These are phyloP conservation scores for Drosophila colorata DNA, from an alignment of 2,888 invertebrate species.

Conservation along the genomic window DNA sequence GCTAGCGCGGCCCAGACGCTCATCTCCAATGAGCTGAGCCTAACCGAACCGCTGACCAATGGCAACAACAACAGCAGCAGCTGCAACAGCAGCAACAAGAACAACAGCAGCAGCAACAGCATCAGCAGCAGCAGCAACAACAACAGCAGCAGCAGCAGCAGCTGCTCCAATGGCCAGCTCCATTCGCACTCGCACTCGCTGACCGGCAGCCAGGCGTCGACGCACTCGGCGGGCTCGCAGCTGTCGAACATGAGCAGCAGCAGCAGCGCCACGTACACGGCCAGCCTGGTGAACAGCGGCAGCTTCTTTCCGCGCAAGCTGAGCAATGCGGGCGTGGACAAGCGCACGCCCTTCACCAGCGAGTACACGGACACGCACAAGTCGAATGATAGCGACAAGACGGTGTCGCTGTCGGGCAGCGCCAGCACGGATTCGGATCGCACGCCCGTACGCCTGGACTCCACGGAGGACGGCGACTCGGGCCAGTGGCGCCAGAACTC, in stretches of 20 bases:
- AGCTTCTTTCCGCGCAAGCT: slow-evolving; percentile 86
- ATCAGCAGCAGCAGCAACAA: slow-evolving; percentile 8
- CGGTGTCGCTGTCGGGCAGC: slow-evolving; percentile 90
- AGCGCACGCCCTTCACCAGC: slow-evolving; percentile 80
- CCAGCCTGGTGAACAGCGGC: slow-evolving; percentile 66
- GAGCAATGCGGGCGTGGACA: slow-evolving; percentile 82
- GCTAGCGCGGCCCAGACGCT: slow-evolving; percentile 70
- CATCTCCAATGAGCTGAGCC: slow-evolving; percentile 70
- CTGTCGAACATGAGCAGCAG: slow-evolving; percentile 48
- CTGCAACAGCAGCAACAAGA: no score
- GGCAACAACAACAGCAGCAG: slow-evolving; percentile 56
- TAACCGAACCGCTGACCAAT: slow-evolving; percentile 28
- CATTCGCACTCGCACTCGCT: no score
- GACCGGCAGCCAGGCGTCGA: slow-evolving; percentile 61
- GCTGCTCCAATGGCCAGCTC: slow-evolving; percentile 51
- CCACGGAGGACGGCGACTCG: slow-evolving; percentile 92
- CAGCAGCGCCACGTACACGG: slow-evolving; percentile 55
- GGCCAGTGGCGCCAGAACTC: slow-evolving; percentile 93
- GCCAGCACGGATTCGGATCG: slow-evolving; percentile 94
- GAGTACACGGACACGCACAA: slow-evolving; percentile 86
- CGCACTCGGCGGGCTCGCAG: slow-evolving; percentile 51
- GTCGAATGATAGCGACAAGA: slow-evolving; percentile 89
- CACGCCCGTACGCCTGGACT: slow-evolving; percentile 91
- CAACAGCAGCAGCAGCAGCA: slow-evolving; percentile 22
- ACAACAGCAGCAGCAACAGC: slow-evolving; percentile 20